phyloP scores from a whole-genome alignment of 2,797 vertebrate genomes.

The Sebastes miniatus region DNA sequence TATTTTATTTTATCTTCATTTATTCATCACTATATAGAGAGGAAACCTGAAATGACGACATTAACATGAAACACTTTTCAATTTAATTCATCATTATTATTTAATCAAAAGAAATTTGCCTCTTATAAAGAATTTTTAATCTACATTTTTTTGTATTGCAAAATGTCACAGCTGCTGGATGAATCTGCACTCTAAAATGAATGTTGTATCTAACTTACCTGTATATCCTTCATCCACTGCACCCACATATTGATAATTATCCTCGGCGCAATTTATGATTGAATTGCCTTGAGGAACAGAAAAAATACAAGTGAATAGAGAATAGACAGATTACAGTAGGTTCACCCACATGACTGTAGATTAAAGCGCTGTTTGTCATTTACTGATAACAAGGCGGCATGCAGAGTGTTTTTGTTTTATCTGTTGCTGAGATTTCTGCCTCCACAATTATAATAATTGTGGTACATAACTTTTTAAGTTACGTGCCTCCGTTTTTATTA shows the following conservation, averaged over 20 bases:
- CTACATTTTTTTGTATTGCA: not conserved
- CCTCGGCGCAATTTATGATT: conserved; percentile 30
- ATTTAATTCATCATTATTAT: not conserved
- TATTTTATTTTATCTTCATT: too few relatives aligned
- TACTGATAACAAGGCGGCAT: not conserved
- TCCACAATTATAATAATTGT: not conserved
- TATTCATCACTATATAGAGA: not conserved
- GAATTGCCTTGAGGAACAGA: conserved; percentile 49
- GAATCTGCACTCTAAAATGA: not conserved
- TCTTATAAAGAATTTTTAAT: not conserved
- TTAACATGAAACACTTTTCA: not conserved
- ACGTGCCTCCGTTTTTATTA: too few relatives aligned
- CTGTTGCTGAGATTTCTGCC: not conserved
- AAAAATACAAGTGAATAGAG: not conserved
- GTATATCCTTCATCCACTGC: conserved; percentile 48
- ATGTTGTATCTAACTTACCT: conserved; percentile 41
- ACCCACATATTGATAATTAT: not conserved
- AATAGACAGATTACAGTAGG: not conserved
- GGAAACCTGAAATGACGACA: not conserved
- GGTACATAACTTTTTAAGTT: not conserved
- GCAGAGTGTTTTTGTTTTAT: not conserved
- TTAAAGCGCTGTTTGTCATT: not conserved
- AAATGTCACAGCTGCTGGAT: not conserved
- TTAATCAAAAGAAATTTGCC: not conserved
- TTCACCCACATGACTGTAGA: not conserved